Evolutionary conservation across 2,888 invertebrate species (phyloP).

Genomic region (Uloborus plumipes): DNA sequence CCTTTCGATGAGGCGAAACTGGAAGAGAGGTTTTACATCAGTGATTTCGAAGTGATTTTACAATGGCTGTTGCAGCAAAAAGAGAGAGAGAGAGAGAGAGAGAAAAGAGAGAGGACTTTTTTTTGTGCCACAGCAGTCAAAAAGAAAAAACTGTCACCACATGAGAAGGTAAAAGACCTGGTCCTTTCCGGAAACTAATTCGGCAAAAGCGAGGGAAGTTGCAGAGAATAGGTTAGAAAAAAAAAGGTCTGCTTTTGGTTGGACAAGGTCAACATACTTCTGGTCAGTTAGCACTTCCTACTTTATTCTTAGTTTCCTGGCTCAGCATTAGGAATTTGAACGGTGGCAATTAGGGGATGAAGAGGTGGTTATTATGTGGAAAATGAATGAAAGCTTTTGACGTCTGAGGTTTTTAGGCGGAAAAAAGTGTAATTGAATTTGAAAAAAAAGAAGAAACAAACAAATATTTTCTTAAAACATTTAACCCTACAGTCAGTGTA

Average conservation of each 20-base stretch:
- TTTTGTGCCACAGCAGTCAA: conserved; percentile 2
- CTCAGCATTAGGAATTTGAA: conserved; percentile 23
- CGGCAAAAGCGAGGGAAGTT: conserved; percentile 23
- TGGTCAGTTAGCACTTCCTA: conserved; percentile 57
- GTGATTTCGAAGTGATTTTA: conserved; percentile 29
- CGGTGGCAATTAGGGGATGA: conserved; percentile 21
- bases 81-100: neutral
- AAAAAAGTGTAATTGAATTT: too few species aligned
- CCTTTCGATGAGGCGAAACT: neutral
- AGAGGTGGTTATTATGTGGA: neutral
- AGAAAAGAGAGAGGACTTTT: neutral
- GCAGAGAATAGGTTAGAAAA: neutral
- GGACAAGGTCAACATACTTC: conserved; percentile 55
- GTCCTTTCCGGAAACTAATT: conserved; percentile 46
- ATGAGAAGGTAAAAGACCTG: conserved; percentile 49
- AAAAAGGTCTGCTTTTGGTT: conserved; percentile 25
- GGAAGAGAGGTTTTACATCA: conserved; percentile 34
- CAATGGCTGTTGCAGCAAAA: conserved; percentile 36
- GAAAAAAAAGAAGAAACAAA: too few species aligned
- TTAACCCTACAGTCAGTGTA: too few species aligned
- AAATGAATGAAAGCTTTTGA: too few species aligned
- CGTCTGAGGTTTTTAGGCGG: too few species aligned
- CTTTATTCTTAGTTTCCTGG: conserved; percentile 24
- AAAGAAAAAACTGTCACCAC: conserved; percentile 49
- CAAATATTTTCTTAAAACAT: too few species aligned